phyloP scores from a whole-genome alignment of 2,113 vertebrate genomes.

The Mirounga angustirostris region DNA sequence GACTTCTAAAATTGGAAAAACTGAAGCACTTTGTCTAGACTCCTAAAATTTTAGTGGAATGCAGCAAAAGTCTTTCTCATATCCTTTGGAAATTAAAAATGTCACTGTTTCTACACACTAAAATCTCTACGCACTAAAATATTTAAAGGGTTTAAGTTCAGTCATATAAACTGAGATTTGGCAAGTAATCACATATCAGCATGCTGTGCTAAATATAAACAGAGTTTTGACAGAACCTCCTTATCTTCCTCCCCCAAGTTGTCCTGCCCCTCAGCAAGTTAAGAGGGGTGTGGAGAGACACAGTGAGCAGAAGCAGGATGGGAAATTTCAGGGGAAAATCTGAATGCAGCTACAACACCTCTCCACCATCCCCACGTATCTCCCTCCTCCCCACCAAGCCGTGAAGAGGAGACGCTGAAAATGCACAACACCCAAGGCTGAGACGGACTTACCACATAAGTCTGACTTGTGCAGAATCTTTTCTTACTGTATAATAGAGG shows the following conservation, averaged over 20 bases:
- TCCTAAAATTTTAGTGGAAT: not conserved
- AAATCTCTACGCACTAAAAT: not conserved
- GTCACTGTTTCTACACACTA: not conserved
- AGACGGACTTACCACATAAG: accelerated
- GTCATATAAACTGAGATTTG: not conserved
- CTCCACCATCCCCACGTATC: accelerated
- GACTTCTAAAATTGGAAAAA: not conserved
- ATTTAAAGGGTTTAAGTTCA: not conserved
- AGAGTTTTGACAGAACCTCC: not conserved
- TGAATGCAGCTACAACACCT: accelerated
- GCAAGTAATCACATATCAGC: not conserved
- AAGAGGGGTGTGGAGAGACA: not conserved
- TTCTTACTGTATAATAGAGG: accelerated
- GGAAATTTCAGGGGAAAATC: accelerated
- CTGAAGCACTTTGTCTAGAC: not conserved
- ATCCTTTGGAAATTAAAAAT: not conserved
- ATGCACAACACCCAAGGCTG: accelerated
- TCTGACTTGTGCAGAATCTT: too few relatives aligned
- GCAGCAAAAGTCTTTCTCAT: not conserved
- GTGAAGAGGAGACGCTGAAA: not conserved
- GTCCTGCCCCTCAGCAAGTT: not conserved
- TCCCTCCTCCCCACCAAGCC: not conserved
- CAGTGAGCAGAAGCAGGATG: not conserved
- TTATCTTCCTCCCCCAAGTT: not conserved
- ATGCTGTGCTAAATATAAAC: not conserved